phyloP scores from a whole-genome alignment of 2,797 vertebrate genomes.

The Cynodonichthys magdalenae region DNA sequence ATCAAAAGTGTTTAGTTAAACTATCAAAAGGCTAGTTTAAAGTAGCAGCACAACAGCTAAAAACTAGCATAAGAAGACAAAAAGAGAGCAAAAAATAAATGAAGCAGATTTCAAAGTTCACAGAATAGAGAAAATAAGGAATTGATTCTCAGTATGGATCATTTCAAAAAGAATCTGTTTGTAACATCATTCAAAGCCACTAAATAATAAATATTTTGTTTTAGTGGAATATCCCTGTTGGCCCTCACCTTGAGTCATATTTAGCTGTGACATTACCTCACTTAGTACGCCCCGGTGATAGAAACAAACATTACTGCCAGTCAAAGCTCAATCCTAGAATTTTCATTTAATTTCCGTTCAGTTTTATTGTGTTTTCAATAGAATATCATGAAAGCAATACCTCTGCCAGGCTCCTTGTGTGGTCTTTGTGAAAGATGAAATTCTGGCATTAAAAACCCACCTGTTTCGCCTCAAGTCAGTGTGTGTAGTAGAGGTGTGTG shows the following conservation, averaged over 20 bases:
- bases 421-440: conserved; percentile 71
- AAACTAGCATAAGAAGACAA: too few species aligned
- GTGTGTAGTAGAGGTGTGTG: background rate
- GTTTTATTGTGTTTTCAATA: conserved; percentile 72
- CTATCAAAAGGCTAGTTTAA: too few species aligned
- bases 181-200: conserved; percentile 9
- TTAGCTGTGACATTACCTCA: conserved; percentile 50
- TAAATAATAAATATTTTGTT: conserved; percentile 4
- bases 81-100: too few species aligned
- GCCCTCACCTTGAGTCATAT: conserved; percentile 47
- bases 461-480: conserved; percentile 68
- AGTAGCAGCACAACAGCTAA: too few species aligned
- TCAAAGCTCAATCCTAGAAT: conserved; percentile 55
- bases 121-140: conserved; percentile 2
- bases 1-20: too few species aligned
- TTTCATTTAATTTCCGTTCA: conserved; percentile 64
- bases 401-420: conserved; percentile 54
- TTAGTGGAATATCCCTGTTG: conserved; percentile 41
- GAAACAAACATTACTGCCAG: conserved; percentile 59
- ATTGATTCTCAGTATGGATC: conserved; percentile 3
- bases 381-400: conserved; percentile 70
- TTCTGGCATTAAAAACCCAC: conserved; percentile 67
- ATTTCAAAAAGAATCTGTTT: conserved; percentile 9
- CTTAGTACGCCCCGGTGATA: conserved; percentile 56
- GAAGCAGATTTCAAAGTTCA: too few species aligned